Evolutionary conservation across 2,797 vertebrate species (phyloP).

Genomic region (Kryptolebias ocellatus): DNA sequence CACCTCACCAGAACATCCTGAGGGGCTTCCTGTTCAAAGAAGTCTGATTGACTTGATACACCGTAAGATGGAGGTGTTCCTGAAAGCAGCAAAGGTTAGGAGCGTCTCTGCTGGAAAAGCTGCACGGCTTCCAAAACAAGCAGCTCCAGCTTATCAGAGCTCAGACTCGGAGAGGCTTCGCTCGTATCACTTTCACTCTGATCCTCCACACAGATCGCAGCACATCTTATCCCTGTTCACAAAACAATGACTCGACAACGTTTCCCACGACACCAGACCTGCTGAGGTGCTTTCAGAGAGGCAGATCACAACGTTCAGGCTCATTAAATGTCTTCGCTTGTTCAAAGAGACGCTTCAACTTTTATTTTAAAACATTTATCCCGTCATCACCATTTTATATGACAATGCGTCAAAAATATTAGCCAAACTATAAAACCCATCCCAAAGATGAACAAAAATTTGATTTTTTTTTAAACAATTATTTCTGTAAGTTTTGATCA

Average conservation of each 20-base stretch:
- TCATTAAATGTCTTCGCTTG: too few relatives aligned
- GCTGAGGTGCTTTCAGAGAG: not conserved
- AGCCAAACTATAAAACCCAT: too few relatives aligned
- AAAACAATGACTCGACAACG: not conserved
- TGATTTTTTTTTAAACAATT: too few relatives aligned
- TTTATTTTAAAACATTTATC: too few relatives aligned
- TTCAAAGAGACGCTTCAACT: too few relatives aligned
- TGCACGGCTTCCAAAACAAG: constrained; percentile 6
- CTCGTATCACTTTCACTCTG: constrained; percentile 38
- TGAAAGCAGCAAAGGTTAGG: constrained; percentile 1
- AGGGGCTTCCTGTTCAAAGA: not conserved
- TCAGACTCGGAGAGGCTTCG: constrained; percentile 9
- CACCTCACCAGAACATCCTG: constrained; percentile 40
- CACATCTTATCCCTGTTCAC: constrained; percentile 5
- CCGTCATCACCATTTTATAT: too few relatives aligned
- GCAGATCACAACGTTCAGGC: too few relatives aligned
- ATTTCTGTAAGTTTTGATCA: too few relatives aligned
- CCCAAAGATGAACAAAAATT: too few relatives aligned
- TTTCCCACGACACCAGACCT: constrained; percentile 17
- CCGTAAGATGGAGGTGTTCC: not conserved
- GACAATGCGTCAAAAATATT: too few relatives aligned
- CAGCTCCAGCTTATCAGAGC: not conserved
- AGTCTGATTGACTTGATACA: too few relatives aligned
- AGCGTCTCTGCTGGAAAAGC: constrained; percentile 30
- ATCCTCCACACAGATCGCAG: constrained; percentile 35